Conservation (phyloP, 1,140 invertebrate genomes). For the Pemphigus obesinymphae region DNA sequence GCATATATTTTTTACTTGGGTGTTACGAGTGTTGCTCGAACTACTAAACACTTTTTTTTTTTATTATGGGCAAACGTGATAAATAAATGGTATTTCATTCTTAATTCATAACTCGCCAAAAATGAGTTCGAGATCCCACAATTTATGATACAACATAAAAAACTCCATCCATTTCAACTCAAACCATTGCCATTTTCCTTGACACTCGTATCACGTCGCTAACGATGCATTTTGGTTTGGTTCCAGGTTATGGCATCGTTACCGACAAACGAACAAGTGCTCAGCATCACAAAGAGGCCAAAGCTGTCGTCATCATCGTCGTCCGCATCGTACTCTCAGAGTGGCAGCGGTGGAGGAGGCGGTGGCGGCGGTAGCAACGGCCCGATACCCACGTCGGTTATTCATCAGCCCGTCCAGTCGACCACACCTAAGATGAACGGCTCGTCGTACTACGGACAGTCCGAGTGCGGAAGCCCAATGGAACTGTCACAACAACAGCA, state of each 20-base stretch:
- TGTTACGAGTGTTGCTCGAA: too few relatives aligned
- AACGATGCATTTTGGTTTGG: not conserved
- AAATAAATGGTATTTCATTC: too few relatives aligned
- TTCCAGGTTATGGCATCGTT: constrained; percentile 68
- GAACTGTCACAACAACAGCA: constrained; percentile 44
- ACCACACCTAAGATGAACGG: constrained; percentile 43
- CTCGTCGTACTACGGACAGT: constrained; percentile 48
- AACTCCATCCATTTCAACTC: too few relatives aligned
- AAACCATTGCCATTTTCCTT: too few relatives aligned
- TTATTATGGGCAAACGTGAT: too few relatives aligned
- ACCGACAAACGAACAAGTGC: constrained; percentile 74
- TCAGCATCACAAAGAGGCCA: constrained; percentile 73
- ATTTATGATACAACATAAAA: too few relatives aligned
- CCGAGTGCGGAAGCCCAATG: constrained; percentile 49
- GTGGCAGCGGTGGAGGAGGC: constrained; percentile 47
- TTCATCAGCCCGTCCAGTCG: constrained; percentile 58
- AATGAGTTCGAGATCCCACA: too few relatives aligned
- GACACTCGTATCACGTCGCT: too few relatives aligned
- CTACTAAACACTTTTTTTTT: too few relatives aligned
- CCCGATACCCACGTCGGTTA: constrained; percentile 64
- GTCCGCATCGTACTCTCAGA: constrained; percentile 44
- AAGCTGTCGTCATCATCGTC: constrained; percentile 59
- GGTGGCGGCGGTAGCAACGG: constrained; percentile 51
- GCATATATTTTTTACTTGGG: too few relatives aligned
- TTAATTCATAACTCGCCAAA: too few relatives aligned